phyloP scores from a whole-genome alignment of 2,113 vertebrate genomes.

The Hylia prasina region DNA sequence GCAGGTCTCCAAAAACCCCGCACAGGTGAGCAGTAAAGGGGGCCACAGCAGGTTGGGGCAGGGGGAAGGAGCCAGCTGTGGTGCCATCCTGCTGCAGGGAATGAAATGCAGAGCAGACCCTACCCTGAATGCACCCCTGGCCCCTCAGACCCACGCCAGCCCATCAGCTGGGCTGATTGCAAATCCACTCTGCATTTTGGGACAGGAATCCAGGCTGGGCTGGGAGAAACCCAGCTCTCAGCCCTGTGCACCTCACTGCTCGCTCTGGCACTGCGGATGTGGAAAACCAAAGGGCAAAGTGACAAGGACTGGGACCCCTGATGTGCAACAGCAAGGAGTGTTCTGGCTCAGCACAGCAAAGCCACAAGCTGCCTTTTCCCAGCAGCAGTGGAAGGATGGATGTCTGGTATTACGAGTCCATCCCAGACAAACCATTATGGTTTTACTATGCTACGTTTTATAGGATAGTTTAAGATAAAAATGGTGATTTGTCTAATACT shows the following conservation, averaged over 20 bases:
- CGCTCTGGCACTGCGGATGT: fast-evolving
- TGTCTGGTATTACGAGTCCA: background rate
- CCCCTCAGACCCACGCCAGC: background rate
- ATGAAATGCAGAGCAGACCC: background rate
- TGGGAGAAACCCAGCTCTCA: background rate
- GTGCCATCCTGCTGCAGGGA: background rate
- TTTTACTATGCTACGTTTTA: conserved; percentile 19
- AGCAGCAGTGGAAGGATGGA: background rate
- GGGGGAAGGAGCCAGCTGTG: background rate
- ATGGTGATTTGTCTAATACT: conserved; percentile 19
- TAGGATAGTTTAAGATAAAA: conserved; percentile 15
- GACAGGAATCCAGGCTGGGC: background rate
- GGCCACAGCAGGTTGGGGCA: fast-evolving
- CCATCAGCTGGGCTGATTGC: fast-evolving
- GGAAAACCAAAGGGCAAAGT: background rate
- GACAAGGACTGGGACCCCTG: fast-evolving
- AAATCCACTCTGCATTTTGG: background rate
- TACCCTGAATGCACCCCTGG: fast-evolving
- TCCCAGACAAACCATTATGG: background rate
- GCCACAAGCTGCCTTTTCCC: background rate
- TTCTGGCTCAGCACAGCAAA: background rate
- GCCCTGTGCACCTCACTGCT: no score
- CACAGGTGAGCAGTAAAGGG: background rate
- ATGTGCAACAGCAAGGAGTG: background rate
- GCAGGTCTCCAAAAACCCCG: background rate